Percentiles rank a stretch among this genome's conserved stretches.
phyloP scores from a whole-genome alignment of 64 coral and sea anemone genomes.

The Stichodactyla mertensii region DNA sequence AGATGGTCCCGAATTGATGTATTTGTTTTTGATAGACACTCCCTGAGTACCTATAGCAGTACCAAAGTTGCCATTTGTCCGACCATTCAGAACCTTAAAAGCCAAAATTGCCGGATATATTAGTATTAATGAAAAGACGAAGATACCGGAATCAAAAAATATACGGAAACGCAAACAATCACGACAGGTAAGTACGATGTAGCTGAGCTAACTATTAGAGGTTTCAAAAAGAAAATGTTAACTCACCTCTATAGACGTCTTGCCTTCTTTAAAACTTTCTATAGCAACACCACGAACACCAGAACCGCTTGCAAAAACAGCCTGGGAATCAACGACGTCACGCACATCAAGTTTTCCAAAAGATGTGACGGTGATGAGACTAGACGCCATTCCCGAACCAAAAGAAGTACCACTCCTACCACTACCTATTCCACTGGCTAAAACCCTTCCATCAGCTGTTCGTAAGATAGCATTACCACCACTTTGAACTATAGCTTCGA shows the following conservation, averaged over 20 bases:
- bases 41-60: conserved; percentile 5
- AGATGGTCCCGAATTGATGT: not conserved
- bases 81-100: conserved; percentile 16
- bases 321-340: not conserved
- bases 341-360: not conserved
- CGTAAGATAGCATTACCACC: conserved; percentile 76
- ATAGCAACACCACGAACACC: conserved; percentile 3
- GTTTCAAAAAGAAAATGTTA: too few species aligned
- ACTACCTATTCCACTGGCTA: conserved; percentile 18
- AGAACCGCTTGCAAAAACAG: not conserved
- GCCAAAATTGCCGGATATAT: not conserved
- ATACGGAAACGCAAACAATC: too few species aligned
- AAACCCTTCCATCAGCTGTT: conserved; percentile 47
- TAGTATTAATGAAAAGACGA: not conserved
- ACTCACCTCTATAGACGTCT: not conserved
- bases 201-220: too few species aligned
- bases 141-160: too few species aligned
- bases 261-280: not conserved
- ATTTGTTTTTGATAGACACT: conserved; percentile 12
- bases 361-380: not conserved
- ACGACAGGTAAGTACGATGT: too few species aligned
- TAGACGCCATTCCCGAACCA: conserved; percentile 6
- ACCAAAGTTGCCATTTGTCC: conserved; percentile 11
- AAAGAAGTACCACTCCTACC: conserved; percentile 13
- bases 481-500: conserved; percentile 75